phyloP scores from a whole-genome alignment of 2,888 invertebrate species.

The Abrostola tripartita region DNA sequence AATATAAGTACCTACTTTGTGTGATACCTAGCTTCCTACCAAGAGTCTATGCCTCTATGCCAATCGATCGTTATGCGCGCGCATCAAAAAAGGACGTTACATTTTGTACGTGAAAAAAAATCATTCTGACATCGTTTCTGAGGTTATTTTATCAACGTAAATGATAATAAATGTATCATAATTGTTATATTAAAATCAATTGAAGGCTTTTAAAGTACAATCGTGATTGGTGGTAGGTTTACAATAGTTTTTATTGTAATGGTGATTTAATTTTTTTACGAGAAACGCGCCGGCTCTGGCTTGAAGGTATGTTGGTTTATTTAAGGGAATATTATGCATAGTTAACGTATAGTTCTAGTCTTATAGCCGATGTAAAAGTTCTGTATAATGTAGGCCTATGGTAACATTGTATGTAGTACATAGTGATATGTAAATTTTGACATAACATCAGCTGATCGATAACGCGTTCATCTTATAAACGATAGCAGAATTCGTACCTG shows the following conservation, averaged over 20 bases:
- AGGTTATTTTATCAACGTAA: slow-evolving; percentile 66
- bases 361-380: neutral
- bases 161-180: slow-evolving; percentile 31
- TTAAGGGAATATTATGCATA: slow-evolving; percentile 28
- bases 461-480: slow-evolving; percentile 9
- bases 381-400: neutral
- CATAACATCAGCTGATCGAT: slow-evolving; percentile 44
- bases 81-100: slow-evolving; percentile 71
- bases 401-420: neutral
- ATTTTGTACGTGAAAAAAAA: slow-evolving; percentile 70
- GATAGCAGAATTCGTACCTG: neutral
- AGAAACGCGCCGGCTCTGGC: slow-evolving; percentile 40
- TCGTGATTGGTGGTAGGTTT: slow-evolving; percentile 36
- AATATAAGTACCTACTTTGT: no score
- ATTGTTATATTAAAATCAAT: slow-evolving; percentile 21
- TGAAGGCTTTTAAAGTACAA: slow-evolving; percentile 9
- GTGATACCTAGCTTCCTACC: slow-evolving; percentile 38
- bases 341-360: neutral
- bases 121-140: slow-evolving; percentile 57
- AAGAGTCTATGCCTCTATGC: slow-evolving; percentile 33
- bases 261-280: slow-evolving; percentile 38
- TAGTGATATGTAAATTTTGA: neutral
- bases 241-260: slow-evolving; percentile 30
- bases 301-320: slow-evolving; percentile 42
- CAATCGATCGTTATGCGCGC: slow-evolving; percentile 82